Base-by-base conservation (phyloP, 1,140 invertebrate species). In the Paralvinella palmiformis region DNA sequence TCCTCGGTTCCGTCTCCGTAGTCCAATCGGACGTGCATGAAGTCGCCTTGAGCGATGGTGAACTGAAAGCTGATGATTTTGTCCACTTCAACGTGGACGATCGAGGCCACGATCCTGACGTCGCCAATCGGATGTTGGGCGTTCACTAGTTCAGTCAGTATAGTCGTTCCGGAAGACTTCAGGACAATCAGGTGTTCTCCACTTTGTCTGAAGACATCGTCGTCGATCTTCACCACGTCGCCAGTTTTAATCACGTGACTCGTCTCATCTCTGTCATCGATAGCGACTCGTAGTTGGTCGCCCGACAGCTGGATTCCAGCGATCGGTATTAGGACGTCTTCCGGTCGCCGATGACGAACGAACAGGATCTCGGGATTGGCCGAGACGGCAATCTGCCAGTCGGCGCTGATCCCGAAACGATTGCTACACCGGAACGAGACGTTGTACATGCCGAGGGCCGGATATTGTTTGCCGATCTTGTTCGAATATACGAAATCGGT, bases 31-130 rank as follows among this genome's bases (percentile, higher is more conserved):
- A 75, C 36, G 41, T 72, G 72, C 2, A 69, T 64, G 29, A 72
- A 68, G 48, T 75, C 71, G 10, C 73, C 72, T 0, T 69, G 37
- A 3, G 69, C 63, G 3, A 77, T 55, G 1, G 52, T 27, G 27
- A 75, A 55, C 2, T 72, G 67, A 1, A 79, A 69, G 17, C 69
- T 69, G 1, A 72, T 69, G 15, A 66, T 73, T 27, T 74, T 50
- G 20, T 69, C 67, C 69, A 74, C 73, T 72, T 22, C 62, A 66
- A 27, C 15, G 4, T 64, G 52, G 17, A 64, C 58, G 5, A 6
- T 45, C 17, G 31, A 41, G 2, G 36, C 55, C 27, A 55, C 64
- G 31, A 72, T 59, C 44, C 69, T 71, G 0, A 41, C 55, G 2
- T 24, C 53, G 17, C 63, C 63, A 0, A 72, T 68, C 2, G 45